Conservation (phyloP, 2,888 invertebrate genomes). For the Trissolcus brochymenae region DNA sequence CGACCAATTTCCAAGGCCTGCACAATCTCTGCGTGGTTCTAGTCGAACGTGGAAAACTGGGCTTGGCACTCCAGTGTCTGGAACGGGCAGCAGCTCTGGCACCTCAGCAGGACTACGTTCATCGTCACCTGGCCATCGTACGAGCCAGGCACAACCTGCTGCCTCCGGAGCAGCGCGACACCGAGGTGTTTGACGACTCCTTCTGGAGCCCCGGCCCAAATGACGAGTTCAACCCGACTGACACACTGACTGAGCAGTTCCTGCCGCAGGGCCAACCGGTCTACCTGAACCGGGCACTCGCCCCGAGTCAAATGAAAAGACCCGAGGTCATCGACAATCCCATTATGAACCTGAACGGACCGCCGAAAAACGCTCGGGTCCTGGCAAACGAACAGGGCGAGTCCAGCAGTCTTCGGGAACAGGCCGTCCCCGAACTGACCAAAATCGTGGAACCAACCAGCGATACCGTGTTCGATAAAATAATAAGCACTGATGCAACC, state of each 20-base stretch:
- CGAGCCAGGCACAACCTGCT: constrained; percentile 80
- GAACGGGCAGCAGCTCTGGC: constrained; percentile 88
- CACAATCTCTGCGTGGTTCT: constrained; percentile 98
- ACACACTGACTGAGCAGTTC: constrained; percentile 64
- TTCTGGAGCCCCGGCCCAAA: constrained; percentile 63
- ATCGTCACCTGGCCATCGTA: constrained; percentile 92
- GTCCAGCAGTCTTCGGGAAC: constrained; percentile 9
- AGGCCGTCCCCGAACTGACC: constrained; percentile 47
- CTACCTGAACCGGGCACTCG: constrained; percentile 68
- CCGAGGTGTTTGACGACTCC: constrained; percentile 62
- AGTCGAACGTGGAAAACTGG: constrained; percentile 92
- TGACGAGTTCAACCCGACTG: constrained; percentile 60
- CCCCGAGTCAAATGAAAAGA: constrained; percentile 60
- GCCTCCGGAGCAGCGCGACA: constrained; percentile 70
- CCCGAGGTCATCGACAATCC: constrained; percentile 41
- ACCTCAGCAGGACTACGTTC: constrained; percentile 93
- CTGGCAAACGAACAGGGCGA: constrained; percentile 36
- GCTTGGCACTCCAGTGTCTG: constrained; percentile 91
- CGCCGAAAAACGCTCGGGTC: constrained; percentile 61
- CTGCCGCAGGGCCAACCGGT: constrained; percentile 63
- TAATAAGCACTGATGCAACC: constrained; percentile 65
- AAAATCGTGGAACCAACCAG: constrained; percentile 60
- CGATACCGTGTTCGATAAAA: constrained; percentile 65
- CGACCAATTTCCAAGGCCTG: constrained; percentile 93
- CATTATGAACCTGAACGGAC: constrained; percentile 66